phyloP scores from a whole-genome alignment of 2,888 invertebrate genomes.

The Drosophila meridiana region DNA sequence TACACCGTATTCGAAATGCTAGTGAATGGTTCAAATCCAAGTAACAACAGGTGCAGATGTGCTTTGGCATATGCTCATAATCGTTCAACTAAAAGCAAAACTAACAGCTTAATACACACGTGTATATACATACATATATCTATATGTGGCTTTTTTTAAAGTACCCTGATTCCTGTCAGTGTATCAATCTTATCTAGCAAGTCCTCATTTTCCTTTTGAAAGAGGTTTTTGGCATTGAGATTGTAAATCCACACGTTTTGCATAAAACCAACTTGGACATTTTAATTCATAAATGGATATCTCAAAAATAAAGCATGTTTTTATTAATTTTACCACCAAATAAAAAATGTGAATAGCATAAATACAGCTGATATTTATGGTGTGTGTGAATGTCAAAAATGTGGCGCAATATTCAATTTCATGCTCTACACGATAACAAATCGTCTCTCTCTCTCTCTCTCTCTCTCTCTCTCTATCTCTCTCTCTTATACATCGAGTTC shows the following conservation, averaged over 20 bases:
- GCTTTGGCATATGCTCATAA: slow-evolving; percentile 11
- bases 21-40: slow-evolving; percentile 39
- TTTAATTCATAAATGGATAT: not conserved
- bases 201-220: not conserved
- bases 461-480: too few relatives aligned
- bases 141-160: not conserved
- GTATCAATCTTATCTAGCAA: slow-evolving; percentile 24
- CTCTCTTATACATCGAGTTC: slow-evolving; percentile 33
- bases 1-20: slow-evolving; percentile 36
- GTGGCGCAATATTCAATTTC: not conserved
- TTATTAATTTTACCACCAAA: not conserved
- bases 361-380: slow-evolving; percentile 29
- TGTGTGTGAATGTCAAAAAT: slow-evolving; percentile 21
- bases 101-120: not conserved
- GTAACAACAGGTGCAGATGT: slow-evolving; percentile 35
- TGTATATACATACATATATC: not conserved
- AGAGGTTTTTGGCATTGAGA: slow-evolving; percentile 35
- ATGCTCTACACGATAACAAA: not conserved
- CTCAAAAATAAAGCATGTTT: not conserved
- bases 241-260: slow-evolving; percentile 40
- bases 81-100: slow-evolving; percentile 17
- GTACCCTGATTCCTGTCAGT: slow-evolving; percentile 48
- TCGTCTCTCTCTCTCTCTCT: too few relatives aligned
- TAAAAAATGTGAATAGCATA: slow-evolving; percentile 17
- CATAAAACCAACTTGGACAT: slow-evolving; percentile 31